Evolutionary conservation across 2,888 invertebrate genomes (phyloP).

Genomic region (Theretra japonica): DNA sequence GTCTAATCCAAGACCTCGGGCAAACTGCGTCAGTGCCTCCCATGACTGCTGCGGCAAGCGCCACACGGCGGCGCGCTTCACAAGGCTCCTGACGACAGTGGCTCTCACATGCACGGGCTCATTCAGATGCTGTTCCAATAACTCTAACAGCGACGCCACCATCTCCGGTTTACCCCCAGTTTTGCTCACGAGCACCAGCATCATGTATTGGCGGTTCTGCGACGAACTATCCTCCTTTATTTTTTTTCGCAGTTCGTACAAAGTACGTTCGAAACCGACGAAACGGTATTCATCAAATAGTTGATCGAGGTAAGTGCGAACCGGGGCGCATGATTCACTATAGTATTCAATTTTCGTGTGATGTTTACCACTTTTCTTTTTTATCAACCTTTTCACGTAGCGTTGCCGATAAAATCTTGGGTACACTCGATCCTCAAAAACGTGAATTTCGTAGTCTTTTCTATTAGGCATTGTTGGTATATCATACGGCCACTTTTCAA

Average conservation of each 20-base stretch:
- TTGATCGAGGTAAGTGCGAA: conserved; percentile 51
- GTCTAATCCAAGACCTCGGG: conserved; percentile 60
- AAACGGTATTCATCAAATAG: conserved; percentile 65
- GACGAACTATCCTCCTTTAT: conserved; percentile 51
- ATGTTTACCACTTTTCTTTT: background rate
- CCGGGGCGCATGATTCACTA: background rate
- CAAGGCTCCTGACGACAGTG: conserved; percentile 63
- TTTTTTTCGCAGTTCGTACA: conserved; percentile 54
- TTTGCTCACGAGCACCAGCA: conserved; percentile 69
- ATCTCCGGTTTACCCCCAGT: conserved; percentile 56
- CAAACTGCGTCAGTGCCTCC: conserved; percentile 57
- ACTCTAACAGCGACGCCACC: conserved; percentile 51
- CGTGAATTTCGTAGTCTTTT: conserved; percentile 30
- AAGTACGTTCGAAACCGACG: conserved; percentile 54
- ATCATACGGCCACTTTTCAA: conserved; percentile 50
- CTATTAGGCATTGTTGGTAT: conserved; percentile 40
- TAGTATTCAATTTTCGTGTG: background rate
- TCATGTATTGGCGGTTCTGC: conserved; percentile 61
- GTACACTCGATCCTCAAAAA: conserved; percentile 44
- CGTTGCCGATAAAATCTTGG: background rate
- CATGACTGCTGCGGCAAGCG: conserved; percentile 54
- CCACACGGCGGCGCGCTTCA: conserved; percentile 62
- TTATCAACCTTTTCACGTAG: background rate
- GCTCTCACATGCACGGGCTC: conserved; percentile 63
- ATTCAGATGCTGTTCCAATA: conserved; percentile 55